A percentile compares a stretch with the other conserved stretches of the same genome.
phyloP scores from a whole-genome alignment of 92 coral and sea anemone genomes.

The Palythoa grandis region DNA sequence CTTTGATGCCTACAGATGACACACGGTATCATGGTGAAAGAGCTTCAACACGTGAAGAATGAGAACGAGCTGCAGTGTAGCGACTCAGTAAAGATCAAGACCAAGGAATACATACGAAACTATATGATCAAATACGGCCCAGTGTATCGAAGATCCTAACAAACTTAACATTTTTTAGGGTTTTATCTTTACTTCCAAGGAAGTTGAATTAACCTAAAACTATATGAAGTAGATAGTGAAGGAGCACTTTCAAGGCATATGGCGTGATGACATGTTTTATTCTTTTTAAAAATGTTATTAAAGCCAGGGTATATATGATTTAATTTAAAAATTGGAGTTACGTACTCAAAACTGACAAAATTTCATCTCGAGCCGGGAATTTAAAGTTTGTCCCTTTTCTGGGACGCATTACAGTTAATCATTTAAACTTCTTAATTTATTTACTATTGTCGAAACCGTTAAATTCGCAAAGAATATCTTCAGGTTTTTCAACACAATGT shows the following conservation, averaged over 20 bases:
- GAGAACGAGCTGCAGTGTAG: conserved; percentile 86
- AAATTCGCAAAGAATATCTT: not conserved
- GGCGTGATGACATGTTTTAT: not conserved
- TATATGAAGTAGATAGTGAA: conserved; percentile 6
- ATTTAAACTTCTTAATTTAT: not conserved
- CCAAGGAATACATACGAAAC: conserved; percentile 88
- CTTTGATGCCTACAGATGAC: conserved; percentile 70
- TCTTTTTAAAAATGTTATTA: not conserved
- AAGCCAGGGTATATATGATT: not conserved
- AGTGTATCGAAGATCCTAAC: conserved; percentile 82
- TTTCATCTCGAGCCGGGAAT: not conserved
- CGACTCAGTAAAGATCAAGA: conserved; percentile 97
- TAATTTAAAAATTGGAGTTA: not conserved
- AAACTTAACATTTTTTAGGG: conserved; percentile 22
- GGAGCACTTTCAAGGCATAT: not conserved
- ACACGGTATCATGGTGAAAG: conserved; percentile 93
- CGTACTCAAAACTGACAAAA: not conserved
- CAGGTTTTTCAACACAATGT: not conserved
- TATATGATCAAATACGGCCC: conserved; percentile 94
- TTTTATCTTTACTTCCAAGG: conserved; percentile 49
- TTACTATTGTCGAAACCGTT: not conserved
- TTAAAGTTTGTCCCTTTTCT: not conserved
- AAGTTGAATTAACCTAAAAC: conserved; percentile 15
- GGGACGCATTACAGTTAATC: not conserved
- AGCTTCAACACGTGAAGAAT: conserved; percentile 77